A percentile compares a stretch with the other conserved stretches of the same genome.
phyloP scores from a whole-genome alignment of 2,113 vertebrate species.

The Percina caprodes region DNA sequence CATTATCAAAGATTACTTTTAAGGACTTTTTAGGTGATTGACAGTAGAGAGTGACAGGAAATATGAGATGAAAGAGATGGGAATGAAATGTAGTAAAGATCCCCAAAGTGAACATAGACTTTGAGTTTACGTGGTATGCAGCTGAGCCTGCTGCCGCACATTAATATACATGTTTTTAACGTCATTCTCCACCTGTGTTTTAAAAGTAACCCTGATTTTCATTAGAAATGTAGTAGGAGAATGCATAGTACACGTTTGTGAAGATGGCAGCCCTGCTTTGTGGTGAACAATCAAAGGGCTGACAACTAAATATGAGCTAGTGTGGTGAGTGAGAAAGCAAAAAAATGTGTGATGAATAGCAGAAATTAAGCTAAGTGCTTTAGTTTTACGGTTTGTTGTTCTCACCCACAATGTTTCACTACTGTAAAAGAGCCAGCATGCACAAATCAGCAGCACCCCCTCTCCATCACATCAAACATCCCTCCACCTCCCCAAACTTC shows the following conservation, averaged over 20 bases:
- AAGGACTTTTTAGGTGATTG: not conserved
- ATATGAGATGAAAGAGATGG: not conserved
- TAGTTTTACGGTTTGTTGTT: constrained; percentile 62
- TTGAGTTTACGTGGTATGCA: not conserved
- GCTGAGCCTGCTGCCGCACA: not conserved
- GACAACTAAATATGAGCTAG: constrained; percentile 40
- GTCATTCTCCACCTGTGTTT: not conserved
- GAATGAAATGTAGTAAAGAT: constrained; percentile 2
- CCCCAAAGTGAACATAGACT: not conserved
- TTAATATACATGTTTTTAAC: not conserved
- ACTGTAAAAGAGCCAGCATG: constrained; percentile 56
- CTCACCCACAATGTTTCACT: constrained; percentile 53
- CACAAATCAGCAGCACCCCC: constrained; percentile 44
- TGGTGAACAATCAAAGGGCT: constrained; percentile 21
- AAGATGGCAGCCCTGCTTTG: constrained; percentile 15
- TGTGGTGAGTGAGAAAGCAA: constrained; percentile 33
- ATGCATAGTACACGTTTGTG: not conserved
- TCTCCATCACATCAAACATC: constrained; percentile 38
- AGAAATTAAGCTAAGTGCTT: constrained; percentile 63
- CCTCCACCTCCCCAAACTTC: constrained; percentile 50
- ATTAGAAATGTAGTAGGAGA: not conserved
- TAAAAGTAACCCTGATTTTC: constrained; percentile 12
- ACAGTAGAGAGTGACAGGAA: not conserved
- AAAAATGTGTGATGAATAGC: constrained; percentile 43
- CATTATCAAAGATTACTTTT: not conserved